phyloP scores from a whole-genome alignment of 1,140 invertebrate species.

The Gyrodactylus salaris region DNA sequence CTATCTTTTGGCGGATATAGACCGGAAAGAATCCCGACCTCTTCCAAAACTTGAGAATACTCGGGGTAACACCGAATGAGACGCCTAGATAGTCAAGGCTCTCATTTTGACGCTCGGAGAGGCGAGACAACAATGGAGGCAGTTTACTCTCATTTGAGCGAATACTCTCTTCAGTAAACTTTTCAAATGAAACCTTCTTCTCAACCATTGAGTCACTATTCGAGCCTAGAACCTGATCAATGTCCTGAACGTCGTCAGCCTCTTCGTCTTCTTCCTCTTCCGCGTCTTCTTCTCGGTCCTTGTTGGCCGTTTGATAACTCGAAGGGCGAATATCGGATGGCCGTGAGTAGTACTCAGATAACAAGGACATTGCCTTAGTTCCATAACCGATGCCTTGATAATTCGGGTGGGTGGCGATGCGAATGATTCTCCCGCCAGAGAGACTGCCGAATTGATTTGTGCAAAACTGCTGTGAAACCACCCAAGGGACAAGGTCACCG shows the following conservation, averaged over 20 bases:
- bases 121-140: slow-evolving; percentile 13
- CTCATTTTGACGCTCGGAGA: slow-evolving; percentile 50
- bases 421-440: slow-evolving; percentile 54
- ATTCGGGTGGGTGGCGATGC: slow-evolving; percentile 88
- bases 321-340: slow-evolving; percentile 25
- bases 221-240: background rate
- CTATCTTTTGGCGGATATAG: slow-evolving; percentile 38
- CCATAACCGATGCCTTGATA: slow-evolving; percentile 94
- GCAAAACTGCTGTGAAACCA: slow-evolving; percentile 68
- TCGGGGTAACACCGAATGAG: slow-evolving; percentile 18
- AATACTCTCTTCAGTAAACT: background rate
- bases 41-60: slow-evolving; percentile 44
- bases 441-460: slow-evolving; percentile 63
- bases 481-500: slow-evolving; percentile 93
- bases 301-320: slow-evolving; percentile 25
- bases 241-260: slow-evolving; percentile 9
- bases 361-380: slow-evolving; percentile 37
- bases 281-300: slow-evolving; percentile 12
- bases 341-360: slow-evolving; percentile 53
- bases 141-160: slow-evolving; percentile 9
- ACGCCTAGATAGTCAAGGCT: slow-evolving; percentile 66
- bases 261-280: slow-evolving; percentile 11
- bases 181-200: background rate
- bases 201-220: background rate
- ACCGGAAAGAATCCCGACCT: slow-evolving; percentile 42